Conservation (phyloP, 2,113 vertebrate genomes). For the Piliocolobus tephrosceles region DNA sequence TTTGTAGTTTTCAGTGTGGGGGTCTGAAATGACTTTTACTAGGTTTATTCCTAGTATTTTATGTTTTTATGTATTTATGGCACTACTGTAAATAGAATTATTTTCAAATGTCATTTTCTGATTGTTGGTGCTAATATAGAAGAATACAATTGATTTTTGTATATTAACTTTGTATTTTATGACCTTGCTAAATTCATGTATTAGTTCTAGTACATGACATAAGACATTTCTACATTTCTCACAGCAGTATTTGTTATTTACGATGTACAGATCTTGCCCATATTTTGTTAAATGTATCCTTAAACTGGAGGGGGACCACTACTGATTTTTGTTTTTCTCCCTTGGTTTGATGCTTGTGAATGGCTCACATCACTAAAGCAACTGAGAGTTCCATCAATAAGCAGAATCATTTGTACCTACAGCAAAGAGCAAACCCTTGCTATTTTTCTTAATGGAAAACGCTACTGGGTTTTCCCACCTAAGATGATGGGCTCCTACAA, state of each 20-base stretch:
- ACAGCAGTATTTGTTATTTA: neutral
- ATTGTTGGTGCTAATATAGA: neutral
- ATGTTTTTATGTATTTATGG: neutral
- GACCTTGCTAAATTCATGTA: neutral
- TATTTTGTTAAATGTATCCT: neutral
- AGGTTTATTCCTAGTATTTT: constrained; percentile 40
- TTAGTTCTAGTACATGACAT: neutral
- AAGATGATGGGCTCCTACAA: constrained; percentile 22
- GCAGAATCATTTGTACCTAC: neutral
- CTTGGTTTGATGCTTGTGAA: neutral
- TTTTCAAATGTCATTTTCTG: constrained; percentile 35
- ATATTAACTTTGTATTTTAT: neutral
- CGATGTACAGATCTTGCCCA: neutral
- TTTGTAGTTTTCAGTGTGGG: neutral
- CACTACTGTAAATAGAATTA: neutral
- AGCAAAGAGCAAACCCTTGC: neutral
- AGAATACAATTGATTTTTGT: neutral
- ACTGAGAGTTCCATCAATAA: neutral
- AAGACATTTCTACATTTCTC: neutral
- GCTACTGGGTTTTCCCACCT: neutral
- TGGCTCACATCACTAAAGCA: neutral
- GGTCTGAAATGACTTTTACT: neutral
- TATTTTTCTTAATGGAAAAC: constrained; percentile 36
- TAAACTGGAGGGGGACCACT: neutral
- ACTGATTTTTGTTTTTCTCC: neutral